phyloP scores from a whole-genome alignment of 1,140 invertebrate species.

The Cephus cinctus region DNA sequence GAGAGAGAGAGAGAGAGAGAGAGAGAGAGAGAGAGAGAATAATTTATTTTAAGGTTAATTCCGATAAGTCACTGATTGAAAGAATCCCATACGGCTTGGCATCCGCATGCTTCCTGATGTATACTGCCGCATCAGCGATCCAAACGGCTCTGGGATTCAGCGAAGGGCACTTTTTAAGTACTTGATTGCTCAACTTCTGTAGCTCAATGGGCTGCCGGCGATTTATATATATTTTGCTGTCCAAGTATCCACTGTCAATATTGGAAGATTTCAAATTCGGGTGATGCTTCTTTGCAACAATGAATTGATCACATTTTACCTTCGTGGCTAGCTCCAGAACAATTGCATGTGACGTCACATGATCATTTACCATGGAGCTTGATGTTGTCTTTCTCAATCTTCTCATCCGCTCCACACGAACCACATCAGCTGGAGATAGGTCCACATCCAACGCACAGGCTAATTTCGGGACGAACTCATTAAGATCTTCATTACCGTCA shows the following conservation, averaged over 20 bases:
- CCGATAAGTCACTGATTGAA: no score
- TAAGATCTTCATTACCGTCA: not conserved
- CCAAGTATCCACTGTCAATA: not conserved
- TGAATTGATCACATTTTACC: not conserved
- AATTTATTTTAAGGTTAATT: no score
- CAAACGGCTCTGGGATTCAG: not conserved
- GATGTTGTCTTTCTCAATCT: not conserved
- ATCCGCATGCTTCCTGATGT: slow-evolving; percentile 1
- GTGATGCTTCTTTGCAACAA: slow-evolving; percentile 1
- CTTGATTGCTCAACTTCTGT: not conserved
- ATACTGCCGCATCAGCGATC: not conserved
- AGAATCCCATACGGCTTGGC: no score
- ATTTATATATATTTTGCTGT: not conserved
- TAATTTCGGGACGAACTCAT: not conserved
- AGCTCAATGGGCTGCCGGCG: not conserved
- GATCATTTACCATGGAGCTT: not conserved
- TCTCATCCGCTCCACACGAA: not conserved
- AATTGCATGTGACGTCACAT: not conserved
- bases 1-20: no score
- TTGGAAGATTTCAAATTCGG: not conserved
- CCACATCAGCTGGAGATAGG: not conserved
- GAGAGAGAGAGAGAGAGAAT: no score
- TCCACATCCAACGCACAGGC: not conserved
- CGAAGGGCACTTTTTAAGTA: not conserved
- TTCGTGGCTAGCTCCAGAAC: not conserved